Conservation (phyloP, 35 echinoderm and acorn worm genomes). For the Apostichopus japonicus region DNA sequence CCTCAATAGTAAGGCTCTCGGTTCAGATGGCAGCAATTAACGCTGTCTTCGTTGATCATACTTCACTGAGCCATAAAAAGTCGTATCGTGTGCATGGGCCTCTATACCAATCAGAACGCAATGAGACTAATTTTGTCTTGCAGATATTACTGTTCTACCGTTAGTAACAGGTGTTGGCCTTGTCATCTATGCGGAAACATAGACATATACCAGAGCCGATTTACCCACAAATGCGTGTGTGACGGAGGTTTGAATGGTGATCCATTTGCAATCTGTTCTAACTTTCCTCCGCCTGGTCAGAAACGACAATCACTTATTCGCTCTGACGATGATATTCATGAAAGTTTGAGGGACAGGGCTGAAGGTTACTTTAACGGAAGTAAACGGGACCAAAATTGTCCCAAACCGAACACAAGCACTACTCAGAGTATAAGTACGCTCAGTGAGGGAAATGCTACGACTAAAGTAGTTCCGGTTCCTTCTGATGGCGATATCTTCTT, state of each 20-base stretch:
- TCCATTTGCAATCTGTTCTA: neutral
- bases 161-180: neutral
- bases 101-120: no score
- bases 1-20: no score
- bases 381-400: neutral
- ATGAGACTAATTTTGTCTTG: neutral
- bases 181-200: neutral
- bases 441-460: no score
- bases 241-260: neutral
- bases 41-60: no score
- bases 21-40: no score
- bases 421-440: no score
- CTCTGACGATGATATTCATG: neutral
- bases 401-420: neutral
- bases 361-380: neutral
- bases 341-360: neutral
- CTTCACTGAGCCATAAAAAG: no score
- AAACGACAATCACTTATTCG: neutral
- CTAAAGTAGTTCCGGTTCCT: no score
- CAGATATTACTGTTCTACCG: slow-evolving; percentile 15
- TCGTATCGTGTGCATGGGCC: no score
- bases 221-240: neutral
- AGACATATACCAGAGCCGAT: neutral
- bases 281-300: neutral
- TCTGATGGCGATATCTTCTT: no score